Evolutionary conservation across 2,113 vertebrate genomes (phyloP).

Genomic region (Bothrops jararaca): DNA sequence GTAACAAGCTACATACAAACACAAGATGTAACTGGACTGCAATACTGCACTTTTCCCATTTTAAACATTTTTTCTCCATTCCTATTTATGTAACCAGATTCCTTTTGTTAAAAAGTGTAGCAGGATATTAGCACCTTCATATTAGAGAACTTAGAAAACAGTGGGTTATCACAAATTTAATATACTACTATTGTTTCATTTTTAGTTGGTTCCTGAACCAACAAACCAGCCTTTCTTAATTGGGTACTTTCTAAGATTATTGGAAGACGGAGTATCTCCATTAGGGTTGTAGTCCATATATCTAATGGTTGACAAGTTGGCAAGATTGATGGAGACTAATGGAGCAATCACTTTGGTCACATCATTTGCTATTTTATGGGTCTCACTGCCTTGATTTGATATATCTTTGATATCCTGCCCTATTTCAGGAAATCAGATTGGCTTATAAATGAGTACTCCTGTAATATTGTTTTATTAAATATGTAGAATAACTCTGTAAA

Average conservation of each 20-base stretch:
- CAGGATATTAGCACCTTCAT: not conserved
- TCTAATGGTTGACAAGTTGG: not conserved
- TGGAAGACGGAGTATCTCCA: not conserved
- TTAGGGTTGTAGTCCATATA: not conserved
- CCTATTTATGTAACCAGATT: constrained; percentile 4
- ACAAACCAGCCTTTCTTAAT: not conserved
- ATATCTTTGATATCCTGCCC: not conserved
- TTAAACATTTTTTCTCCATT: not conserved
- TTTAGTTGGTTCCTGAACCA: not conserved
- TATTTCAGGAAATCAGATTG: not conserved
- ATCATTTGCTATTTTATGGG: not conserved
- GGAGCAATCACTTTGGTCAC: not conserved
- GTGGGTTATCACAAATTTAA: not conserved
- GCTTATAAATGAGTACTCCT: not conserved
- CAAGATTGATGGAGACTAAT: not conserved
- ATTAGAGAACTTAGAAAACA: not conserved
- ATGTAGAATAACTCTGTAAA: not conserved
- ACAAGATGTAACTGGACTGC: not conserved
- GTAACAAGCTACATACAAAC: not conserved
- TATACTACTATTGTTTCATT: not conserved
- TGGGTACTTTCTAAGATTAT: not conserved
- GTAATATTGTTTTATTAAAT: not conserved
- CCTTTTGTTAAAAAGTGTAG: not conserved
- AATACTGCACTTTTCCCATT: not conserved
- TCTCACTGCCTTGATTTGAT: not conserved